phyloP scores from a whole-genome alignment of 2,113 vertebrate genomes.

The Rhinoderma darwinii region DNA sequence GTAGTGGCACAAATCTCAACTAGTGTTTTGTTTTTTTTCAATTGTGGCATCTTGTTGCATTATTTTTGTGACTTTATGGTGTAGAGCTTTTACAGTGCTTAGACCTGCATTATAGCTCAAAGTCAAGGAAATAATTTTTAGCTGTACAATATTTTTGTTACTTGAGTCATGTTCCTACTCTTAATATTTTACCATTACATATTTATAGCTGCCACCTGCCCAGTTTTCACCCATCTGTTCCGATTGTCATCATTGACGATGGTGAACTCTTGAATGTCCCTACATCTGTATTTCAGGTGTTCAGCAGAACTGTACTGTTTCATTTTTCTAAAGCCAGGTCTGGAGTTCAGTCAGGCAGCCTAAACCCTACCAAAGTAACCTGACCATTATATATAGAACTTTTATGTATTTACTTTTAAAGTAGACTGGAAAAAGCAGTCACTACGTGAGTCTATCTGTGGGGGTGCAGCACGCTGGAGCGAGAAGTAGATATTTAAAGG shows the following conservation, averaged over 20 bases:
- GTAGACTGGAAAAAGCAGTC: too few relatives aligned
- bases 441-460: too few relatives aligned
- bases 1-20: constrained; percentile 8
- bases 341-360: too few relatives aligned
- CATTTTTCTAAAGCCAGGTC: too few relatives aligned
- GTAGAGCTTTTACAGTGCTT: not conserved
- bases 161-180: not conserved
- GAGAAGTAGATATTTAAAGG: too few relatives aligned
- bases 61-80: constrained; percentile 24
- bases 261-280: not conserved
- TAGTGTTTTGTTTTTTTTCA: not conserved
- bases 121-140: constrained; percentile 26
- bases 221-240: not conserved
- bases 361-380: too few relatives aligned
- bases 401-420: too few relatives aligned
- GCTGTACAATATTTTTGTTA: not conserved
- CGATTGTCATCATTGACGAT: not conserved
- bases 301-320: not conserved
- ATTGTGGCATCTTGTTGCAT: not conserved
- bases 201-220: not conserved
- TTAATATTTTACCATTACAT: not conserved
- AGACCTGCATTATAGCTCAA: not conserved
- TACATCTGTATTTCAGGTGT: not conserved
- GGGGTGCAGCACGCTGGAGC: too few relatives aligned
- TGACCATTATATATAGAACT: too few relatives aligned